Evolutionary conservation across 2,113 vertebrate genomes (phyloP).

Genomic region (Sialia sialis): DNA sequence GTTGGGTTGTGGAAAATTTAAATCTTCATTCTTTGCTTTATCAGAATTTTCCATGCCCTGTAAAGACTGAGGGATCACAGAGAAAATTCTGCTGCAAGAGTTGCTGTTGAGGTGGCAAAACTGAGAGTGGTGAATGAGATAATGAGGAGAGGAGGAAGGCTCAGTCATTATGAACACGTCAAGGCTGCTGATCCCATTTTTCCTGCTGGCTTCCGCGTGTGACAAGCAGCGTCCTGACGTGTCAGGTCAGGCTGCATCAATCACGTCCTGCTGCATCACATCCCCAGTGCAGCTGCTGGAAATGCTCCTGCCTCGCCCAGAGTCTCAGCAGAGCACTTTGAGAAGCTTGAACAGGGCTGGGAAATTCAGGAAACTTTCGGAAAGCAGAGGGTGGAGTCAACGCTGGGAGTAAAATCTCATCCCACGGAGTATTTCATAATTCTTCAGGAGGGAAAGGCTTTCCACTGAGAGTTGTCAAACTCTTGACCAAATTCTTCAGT

Average conservation of each 20-base stretch:
- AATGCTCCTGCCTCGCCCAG: background rate
- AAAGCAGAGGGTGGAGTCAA: background rate
- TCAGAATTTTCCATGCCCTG: no score
- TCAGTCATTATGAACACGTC: background rate
- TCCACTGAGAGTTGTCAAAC: background rate
- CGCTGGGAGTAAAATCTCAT: background rate
- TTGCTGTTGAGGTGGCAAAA: background rate
- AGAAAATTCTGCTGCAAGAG: background rate
- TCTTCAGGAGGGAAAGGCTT: background rate
- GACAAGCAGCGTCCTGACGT: slow-evolving; percentile 42
- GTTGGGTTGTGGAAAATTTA: background rate
- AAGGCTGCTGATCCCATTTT: background rate
- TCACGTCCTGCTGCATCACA: background rate
- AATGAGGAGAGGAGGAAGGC: background rate
- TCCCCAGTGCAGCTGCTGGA: background rate
- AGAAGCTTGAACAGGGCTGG: background rate
- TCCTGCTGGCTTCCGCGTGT: background rate
- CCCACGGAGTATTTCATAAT: background rate
- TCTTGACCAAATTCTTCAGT: background rate
- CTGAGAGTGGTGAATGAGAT: background rate
- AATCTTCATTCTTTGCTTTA: background rate
- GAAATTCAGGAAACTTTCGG: background rate
- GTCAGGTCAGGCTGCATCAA: slow-evolving; percentile 56
- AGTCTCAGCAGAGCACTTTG: background rate
- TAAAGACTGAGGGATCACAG: background rate